Base-by-base conservation (phyloP, 2,113 vertebrate species). In the Leptosomus discolor region DNA sequence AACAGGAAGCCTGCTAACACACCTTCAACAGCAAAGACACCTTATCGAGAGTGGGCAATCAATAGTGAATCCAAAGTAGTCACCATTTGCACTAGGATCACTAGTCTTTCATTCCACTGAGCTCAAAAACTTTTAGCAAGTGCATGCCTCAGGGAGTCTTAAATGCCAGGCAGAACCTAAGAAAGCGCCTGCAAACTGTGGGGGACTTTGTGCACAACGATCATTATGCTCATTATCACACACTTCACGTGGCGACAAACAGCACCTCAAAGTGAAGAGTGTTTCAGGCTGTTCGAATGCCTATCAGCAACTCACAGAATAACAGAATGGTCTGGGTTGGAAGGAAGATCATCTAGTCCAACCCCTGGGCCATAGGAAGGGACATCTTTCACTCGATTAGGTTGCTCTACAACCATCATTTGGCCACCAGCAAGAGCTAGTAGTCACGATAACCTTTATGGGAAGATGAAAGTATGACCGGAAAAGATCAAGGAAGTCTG, bases 401-500 rank as follows among this genome's bases (percentile, higher is more conserved):
- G 30, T 13, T 85, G 64, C 41, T 70, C 54, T 61, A 65, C 36
- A 84, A 26, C 29, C 19, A 85, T 12, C 7, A 11, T n/a, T 41
- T 32, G 26, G 69, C 30, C 60, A 91, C 43, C 3, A 8, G 27
- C 11, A 77, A 74, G 41, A 95, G 67, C 46, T 18, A 23, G 51
- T 24, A 90, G 51, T 61, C 67, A 88, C 36, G 29, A 6, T 8
- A 90, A 45, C 29, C n/a, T 61, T 45, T 27, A 69, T 1, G 4
- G 17, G 30, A 85, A 84, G 51, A 77, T 70, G 45, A 93, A 97
- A 96, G 79, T 22, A 92, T 81, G 51, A 74, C n/a, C 1, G 1
- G 84, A 94, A 94, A 88, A 87, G 34, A 67, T 64, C 15, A 61
- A 88, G 70, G 87, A 94, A 92, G 71, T 70, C 67, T 63, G 82